Evolutionary conservation across 2,797 vertebrate species (phyloP), one percentile per base, ranked within the genome.

Genomic region (Gadopsis marmoratus): DNA sequence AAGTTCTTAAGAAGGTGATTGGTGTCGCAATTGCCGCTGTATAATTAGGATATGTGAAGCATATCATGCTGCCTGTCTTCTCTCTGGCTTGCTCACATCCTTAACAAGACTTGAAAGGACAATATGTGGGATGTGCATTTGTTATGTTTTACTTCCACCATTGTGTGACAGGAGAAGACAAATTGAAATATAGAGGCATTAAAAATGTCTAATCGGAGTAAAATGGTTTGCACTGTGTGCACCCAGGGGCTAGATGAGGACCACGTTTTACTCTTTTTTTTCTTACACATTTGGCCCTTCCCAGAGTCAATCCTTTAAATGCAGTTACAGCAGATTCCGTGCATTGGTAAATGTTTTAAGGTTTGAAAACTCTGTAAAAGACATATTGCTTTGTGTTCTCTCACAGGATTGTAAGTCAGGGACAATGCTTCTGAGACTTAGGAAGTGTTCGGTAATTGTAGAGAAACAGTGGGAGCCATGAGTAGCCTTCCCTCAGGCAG

Each of bases 401-500:
- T 53, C 39, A 48, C 21, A 81, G 56, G 53, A 69, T 41, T 76
- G 6, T 31, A 51, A 75, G 65, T 83, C 45, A 74, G 72, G 62
- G 74, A 80, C 19, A 72, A 51, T 39, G 53, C 43, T 39, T 79
- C 31, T 63, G 56, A 71, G 45, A 79, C 48, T 39, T 65, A 41
- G 51, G 50, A 65, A 79, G 58, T 74, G 62, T 65, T 80, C 29
- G 35, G 41, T 74, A 37, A 61, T 63, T 78, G 64, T 29, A 64
- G 35, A 58, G 70, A 75, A 84, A 78, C 48, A 76, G 45, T 62
- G 4, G 37, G 59, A 85, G 58, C 35, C 37, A 45, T 51, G 33
- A 73, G 68, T 76, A 73, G 71, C 54, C 71, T 76, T 76, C 70
- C 85, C 79, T 60, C 50, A 53, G 86, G 80, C 56, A 70, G 72